Evolutionary conservation across 2,888 invertebrate species (phyloP).

Genomic region (Carpatolechia fugitivella): DNA sequence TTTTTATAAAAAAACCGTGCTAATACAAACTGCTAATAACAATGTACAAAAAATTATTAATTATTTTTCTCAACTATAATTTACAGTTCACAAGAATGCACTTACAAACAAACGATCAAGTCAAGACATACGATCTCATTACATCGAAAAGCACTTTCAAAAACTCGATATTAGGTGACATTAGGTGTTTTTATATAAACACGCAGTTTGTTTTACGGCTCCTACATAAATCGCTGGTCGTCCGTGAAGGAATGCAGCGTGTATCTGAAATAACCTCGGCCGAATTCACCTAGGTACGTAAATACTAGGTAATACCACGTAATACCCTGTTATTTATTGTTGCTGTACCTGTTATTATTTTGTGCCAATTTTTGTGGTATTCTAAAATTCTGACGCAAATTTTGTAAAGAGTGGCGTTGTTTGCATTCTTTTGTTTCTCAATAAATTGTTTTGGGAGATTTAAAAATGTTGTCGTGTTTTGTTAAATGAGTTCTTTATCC

Average conservation of each 20-base stretch:
- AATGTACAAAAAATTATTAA: too few relatives aligned
- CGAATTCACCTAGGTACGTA: conserved; percentile 1
- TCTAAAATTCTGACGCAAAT: conserved; percentile 2
- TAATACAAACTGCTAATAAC: too few relatives aligned
- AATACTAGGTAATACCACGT: not conserved
- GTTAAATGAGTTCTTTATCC: not conserved
- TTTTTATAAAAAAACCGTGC: too few relatives aligned
- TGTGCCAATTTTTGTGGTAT: conserved; percentile 14
- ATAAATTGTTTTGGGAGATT: not conserved
- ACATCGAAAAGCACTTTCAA: not conserved
- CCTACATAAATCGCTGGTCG: conserved; percentile 10
- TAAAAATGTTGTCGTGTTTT: not conserved
- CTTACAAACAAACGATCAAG: not conserved
- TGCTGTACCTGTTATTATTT: conserved; percentile 12
- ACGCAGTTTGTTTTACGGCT: conserved; percentile 5
- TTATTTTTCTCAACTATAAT: too few relatives aligned
- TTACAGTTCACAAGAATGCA: not conserved
- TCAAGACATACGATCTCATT: not conserved
- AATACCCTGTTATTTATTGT: conserved; percentile 11
- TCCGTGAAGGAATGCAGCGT: conserved; percentile 32
- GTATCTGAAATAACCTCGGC: conserved; percentile 3
- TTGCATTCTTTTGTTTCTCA: conserved; percentile 4
- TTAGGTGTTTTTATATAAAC: conserved; percentile 14
- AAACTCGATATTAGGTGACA: not conserved
- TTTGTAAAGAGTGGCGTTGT: conserved; percentile 1